Conservation (phyloP, 2,797 vertebrate genomes). For the Ambastaia sidthimunki region DNA sequence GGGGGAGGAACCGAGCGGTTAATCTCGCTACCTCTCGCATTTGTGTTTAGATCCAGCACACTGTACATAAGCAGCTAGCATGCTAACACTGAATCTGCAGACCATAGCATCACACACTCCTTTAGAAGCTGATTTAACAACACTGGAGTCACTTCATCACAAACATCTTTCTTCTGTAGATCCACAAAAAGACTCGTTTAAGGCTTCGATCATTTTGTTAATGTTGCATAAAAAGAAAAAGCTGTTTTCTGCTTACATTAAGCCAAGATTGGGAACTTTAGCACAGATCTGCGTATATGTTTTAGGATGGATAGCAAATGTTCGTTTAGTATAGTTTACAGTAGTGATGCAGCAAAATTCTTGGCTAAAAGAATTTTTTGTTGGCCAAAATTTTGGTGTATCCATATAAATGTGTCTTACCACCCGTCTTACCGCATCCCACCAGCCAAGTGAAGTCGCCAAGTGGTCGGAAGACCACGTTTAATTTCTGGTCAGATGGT, state of each 20-base stretch:
- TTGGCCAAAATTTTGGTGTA: neutral
- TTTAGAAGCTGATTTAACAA: constrained; percentile 72
- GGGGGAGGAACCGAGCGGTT: constrained; percentile 80
- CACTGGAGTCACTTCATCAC: constrained; percentile 70
- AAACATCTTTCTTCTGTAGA: constrained; percentile 26
- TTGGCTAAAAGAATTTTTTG: neutral
- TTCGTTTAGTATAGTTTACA: constrained; percentile 38
- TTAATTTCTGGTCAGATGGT: constrained; percentile 51
- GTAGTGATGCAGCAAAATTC: neutral
- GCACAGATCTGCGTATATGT: constrained; percentile 51
- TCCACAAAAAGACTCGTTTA: constrained; percentile 33
- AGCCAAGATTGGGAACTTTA: constrained; percentile 59
- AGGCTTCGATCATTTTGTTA: constrained; percentile 20
- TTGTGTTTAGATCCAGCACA: constrained; percentile 63
- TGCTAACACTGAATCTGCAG: constrained; percentile 78
- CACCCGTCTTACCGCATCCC: neutral
- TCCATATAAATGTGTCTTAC: neutral
- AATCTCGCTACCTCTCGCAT: constrained; percentile 50
- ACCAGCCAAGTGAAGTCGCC: neutral
- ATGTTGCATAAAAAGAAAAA: constrained; percentile 20
- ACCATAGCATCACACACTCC: constrained; percentile 58
- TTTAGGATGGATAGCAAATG: constrained; percentile 56
- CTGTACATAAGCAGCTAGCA: constrained; percentile 83
- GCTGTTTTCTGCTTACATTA: constrained; percentile 58
- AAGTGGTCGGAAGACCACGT: neutral